Evolutionary conservation across 1,140 invertebrate genomes (phyloP).

Genomic region (Drosophila serrata): DNA sequence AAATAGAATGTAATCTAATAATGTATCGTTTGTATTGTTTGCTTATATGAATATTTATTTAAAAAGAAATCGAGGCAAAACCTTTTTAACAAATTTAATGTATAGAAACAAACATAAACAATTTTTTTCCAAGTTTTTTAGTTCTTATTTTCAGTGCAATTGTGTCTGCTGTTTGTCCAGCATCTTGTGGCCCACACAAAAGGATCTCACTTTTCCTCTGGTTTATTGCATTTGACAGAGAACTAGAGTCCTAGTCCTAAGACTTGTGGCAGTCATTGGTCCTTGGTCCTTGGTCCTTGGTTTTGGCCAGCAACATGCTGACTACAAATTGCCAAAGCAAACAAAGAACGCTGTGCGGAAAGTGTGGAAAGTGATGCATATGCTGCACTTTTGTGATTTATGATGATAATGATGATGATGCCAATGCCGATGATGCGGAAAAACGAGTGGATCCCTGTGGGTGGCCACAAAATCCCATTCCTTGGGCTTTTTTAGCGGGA

Average conservation of each 20-base stretch:
- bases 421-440: conserved; percentile 41
- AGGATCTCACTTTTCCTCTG: conserved; percentile 20
- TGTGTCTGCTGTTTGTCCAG: conserved; percentile 24
- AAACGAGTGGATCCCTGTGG: conserved; percentile 18
- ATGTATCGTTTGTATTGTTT: neutral
- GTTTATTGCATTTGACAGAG: conserved; percentile 77
- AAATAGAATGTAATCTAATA: neutral
- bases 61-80: neutral
- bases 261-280: conserved; percentile 7
- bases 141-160: neutral
- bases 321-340: conserved; percentile 51
- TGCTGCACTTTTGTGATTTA: conserved; percentile 79
- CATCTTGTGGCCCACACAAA: conserved; percentile 39
- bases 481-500: neutral
- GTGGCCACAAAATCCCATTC: conserved; percentile 9
- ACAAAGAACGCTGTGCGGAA: conserved; percentile 57
- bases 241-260: conserved; percentile 21
- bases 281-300: conserved; percentile 12
- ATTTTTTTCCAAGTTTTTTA: too few relatives aligned
- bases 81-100: neutral
- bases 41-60: neutral
- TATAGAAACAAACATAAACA: neutral
- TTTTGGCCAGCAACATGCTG: conserved; percentile 20
- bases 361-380: conserved; percentile 75
- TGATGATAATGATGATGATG: conserved; percentile 71